Evolutionary conservation across 1,140 invertebrate genomes (phyloP).

Genomic region (Papilio aristodemus): DNA sequence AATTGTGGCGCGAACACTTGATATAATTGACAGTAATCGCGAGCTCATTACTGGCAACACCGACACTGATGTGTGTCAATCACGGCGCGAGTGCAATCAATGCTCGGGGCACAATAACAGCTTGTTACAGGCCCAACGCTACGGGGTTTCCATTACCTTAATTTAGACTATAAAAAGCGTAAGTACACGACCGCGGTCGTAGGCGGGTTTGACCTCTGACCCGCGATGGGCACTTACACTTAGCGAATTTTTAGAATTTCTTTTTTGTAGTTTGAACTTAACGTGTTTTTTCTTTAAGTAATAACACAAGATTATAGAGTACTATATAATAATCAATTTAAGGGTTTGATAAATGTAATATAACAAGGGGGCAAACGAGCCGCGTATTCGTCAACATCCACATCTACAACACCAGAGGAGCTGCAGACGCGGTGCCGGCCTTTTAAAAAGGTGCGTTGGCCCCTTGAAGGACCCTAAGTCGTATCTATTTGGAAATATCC

Average conservation of each 20-base stretch:
- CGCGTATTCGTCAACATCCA: too few species aligned
- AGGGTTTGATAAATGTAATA: not conserved
- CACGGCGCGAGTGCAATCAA: slow-evolving; percentile 46
- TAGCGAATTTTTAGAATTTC: slow-evolving; percentile 39
- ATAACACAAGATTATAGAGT: not conserved
- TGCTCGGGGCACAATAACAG: slow-evolving; percentile 50
- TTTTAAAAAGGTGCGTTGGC: too few species aligned
- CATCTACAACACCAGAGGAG: too few species aligned
- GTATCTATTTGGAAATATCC: too few species aligned
- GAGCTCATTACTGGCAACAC: slow-evolving; percentile 53
- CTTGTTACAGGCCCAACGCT: slow-evolving; percentile 52
- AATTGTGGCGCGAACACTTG: slow-evolving; percentile 29
- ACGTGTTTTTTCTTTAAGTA: not conserved
- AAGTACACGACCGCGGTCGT: slow-evolving; percentile 34
- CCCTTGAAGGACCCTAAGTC: too few species aligned
- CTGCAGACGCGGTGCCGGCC: too few species aligned
- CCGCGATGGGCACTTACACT: slow-evolving; percentile 44
- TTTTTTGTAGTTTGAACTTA: not conserved
- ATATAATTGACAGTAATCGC: slow-evolving; percentile 52
- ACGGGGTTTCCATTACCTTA: slow-evolving; percentile 55
- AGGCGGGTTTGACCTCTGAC: slow-evolving; percentile 53
- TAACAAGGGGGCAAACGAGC: too few species aligned
- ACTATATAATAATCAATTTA: not conserved
- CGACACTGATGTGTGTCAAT: slow-evolving; percentile 57
- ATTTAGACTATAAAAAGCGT: slow-evolving; percentile 54